phyloP scores from a whole-genome alignment of 1,140 invertebrate genomes.

The Leptinotarsa defecta region DNA sequence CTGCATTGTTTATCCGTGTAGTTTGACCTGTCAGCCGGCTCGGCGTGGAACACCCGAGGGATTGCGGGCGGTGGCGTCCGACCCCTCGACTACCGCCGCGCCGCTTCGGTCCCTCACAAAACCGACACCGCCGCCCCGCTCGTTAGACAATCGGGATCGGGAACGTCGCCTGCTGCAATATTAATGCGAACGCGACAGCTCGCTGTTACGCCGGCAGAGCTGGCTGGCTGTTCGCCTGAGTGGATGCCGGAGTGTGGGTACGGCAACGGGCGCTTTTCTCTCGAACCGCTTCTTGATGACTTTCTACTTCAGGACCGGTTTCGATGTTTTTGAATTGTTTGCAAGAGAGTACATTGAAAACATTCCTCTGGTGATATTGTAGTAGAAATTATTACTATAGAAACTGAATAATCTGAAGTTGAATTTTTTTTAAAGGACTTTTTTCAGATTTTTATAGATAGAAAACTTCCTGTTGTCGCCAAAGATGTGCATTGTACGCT shows the following conservation, averaged over 20 bases:
- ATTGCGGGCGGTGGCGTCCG: conserved; percentile 8
- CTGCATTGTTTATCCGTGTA: conserved; percentile 28
- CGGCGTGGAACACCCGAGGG: conserved; percentile 13
- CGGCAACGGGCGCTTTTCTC: background rate
- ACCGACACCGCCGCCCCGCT: conserved; percentile 35
- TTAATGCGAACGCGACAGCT: conserved; percentile 34
- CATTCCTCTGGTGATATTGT: no score
- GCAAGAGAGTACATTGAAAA: no score
- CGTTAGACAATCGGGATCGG: conserved; percentile 50
- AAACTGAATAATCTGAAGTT: no score
- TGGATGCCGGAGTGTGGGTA: conserved; percentile 9
- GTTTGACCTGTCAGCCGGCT: conserved; percentile 38
- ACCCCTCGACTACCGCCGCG: conserved; percentile 25
- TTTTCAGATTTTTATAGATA: no score
- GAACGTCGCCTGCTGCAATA: conserved; percentile 46
- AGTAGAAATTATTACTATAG: no score
- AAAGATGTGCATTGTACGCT: no score
- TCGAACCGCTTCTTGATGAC: background rate
- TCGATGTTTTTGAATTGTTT: background rate
- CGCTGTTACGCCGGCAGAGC: conserved; percentile 20
- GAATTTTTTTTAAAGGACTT: no score
- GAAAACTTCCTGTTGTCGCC: no score
- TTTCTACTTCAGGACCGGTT: background rate
- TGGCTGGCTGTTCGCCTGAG: background rate
- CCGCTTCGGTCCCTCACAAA: conserved; percentile 21